A percentile compares a stretch with the other conserved stretches of the same genome.
These are phyloP conservation scores for Tuberolachnus salignus DNA, from an alignment of 2,888 invertebrate genomes.

Conservation along the genomic window DNA sequence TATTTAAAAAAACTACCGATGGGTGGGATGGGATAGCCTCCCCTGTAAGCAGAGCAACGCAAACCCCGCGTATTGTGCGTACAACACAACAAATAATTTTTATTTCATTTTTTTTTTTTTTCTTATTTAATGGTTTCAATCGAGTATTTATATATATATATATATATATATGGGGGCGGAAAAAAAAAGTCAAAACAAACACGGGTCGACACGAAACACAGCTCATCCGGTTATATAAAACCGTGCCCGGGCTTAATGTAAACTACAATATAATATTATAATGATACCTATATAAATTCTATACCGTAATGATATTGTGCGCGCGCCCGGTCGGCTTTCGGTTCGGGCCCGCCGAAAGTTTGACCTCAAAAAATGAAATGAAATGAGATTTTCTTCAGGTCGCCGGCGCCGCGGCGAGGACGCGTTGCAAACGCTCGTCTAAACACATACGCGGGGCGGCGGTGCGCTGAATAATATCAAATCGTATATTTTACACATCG, in stretches of 20 bases:
- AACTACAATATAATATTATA: neutral
- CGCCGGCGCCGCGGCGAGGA: slow-evolving; percentile 1
- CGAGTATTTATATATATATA: slow-evolving; percentile 5
- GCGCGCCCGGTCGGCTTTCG: neutral
- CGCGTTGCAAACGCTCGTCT: neutral
- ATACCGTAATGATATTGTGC: slow-evolving; percentile 18
- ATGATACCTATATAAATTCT: slow-evolving; percentile 40
- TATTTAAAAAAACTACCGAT: no score
- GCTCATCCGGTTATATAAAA: slow-evolving; percentile 27
- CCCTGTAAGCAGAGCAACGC: no score
- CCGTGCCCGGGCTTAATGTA: neutral
- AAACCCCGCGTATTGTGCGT: neutral
- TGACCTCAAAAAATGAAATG: slow-evolving; percentile 7
- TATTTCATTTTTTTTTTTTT: neutral
- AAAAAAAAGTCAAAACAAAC: neutral
- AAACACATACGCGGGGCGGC: no score
- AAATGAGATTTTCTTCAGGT: slow-evolving; percentile 41
- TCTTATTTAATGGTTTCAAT: slow-evolving; percentile 6
- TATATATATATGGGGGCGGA: no score
- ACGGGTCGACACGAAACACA: neutral
- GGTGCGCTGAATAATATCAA: no score
- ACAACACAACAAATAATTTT: neutral
- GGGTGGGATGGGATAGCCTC: no score
- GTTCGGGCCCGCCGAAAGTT: neutral
- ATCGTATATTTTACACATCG: neutral